phyloP scores from a whole-genome alignment of 2,888 invertebrate species.

The Catonia carolina region DNA sequence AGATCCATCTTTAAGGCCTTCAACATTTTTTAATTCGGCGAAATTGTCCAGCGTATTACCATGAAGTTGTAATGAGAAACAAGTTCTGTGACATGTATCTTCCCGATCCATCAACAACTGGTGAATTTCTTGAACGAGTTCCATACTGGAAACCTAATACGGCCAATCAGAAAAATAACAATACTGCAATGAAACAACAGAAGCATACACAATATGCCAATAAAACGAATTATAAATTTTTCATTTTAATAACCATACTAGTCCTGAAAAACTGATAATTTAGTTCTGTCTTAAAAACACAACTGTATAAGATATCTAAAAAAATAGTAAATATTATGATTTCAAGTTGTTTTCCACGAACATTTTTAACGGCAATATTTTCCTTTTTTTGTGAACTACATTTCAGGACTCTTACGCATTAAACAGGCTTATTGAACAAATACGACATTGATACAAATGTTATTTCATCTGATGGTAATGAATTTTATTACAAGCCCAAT shows the following conservation, averaged over 20 bases:
- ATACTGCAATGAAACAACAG: slow-evolving; percentile 17
- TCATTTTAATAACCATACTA: background rate
- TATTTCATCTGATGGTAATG: too few species aligned
- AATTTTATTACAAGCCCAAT: too few species aligned
- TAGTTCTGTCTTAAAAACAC: too few species aligned
- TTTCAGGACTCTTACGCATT: too few species aligned
- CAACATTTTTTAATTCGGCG: slow-evolving; percentile 93
- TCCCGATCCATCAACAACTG: slow-evolving; percentile 97
- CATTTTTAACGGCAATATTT: too few species aligned
- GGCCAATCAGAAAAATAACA: too few species aligned
- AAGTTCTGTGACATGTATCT: slow-evolving; percentile 97
- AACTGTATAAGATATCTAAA: too few species aligned
- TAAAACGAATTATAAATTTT: background rate
- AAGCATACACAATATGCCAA: background rate
- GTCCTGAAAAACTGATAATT: background rate
- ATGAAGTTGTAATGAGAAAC: slow-evolving; percentile 93
- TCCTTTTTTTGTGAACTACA: too few species aligned
- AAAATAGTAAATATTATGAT: too few species aligned
- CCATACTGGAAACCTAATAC: slow-evolving; percentile 85
- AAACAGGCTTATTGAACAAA: too few species aligned
- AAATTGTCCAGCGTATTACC: slow-evolving; percentile 93
- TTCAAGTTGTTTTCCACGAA: too few species aligned
- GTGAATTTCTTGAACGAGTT: slow-evolving; percentile 94
- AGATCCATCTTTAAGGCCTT: slow-evolving; percentile 90
- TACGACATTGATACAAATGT: too few species aligned